These are phyloP conservation scores for Xanthorhoe designata DNA, from an alignment of 2,888 invertebrate species.

Conservation along the genomic window DNA sequence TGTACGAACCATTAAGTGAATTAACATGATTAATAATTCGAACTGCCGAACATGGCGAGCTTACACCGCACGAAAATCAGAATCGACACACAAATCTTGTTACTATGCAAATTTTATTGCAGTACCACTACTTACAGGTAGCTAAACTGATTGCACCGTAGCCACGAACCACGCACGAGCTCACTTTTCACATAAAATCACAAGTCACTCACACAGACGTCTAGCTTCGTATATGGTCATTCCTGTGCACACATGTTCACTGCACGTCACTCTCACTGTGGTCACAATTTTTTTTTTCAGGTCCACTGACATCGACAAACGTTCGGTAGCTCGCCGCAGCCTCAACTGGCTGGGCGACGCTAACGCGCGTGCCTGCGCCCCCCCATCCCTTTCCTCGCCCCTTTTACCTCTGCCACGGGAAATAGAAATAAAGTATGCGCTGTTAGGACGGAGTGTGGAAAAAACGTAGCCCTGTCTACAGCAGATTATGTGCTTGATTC, in stretches of 20 bases:
- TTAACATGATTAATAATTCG: slow-evolving; percentile 44
- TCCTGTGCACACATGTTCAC: slow-evolving; percentile 66
- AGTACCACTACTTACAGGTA: slow-evolving; percentile 69
- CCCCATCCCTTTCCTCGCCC: slow-evolving; percentile 60
- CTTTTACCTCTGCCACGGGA: slow-evolving; percentile 78
- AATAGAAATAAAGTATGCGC: slow-evolving; percentile 82
- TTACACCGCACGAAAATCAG: slow-evolving; percentile 8
- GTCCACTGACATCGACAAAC: slow-evolving; percentile 57
- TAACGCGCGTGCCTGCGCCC: slow-evolving; percentile 79
- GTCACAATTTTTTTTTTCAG: slow-evolving; percentile 61
- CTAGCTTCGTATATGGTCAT: slow-evolving; percentile 53
- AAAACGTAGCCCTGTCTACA: slow-evolving; percentile 71
- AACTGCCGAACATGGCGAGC: slow-evolving; percentile 21
- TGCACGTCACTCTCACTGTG: slow-evolving; percentile 78
- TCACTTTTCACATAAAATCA: slow-evolving; percentile 69
- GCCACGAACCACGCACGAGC: slow-evolving; percentile 55
- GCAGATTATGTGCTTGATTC: slow-evolving; percentile 47
- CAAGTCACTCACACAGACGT: slow-evolving; percentile 70
- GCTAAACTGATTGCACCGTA: slow-evolving; percentile 53
- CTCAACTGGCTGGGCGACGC: slow-evolving; percentile 81
- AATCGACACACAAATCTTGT: slow-evolving; percentile 34
- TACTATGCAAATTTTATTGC: slow-evolving; percentile 64
- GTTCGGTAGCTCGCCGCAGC: slow-evolving; percentile 69
- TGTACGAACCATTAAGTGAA: slow-evolving; percentile 38
- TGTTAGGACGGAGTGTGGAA: slow-evolving; percentile 77